Conservation (phyloP, 1,140 invertebrate species). For the Drosophila kohkoa region DNA sequence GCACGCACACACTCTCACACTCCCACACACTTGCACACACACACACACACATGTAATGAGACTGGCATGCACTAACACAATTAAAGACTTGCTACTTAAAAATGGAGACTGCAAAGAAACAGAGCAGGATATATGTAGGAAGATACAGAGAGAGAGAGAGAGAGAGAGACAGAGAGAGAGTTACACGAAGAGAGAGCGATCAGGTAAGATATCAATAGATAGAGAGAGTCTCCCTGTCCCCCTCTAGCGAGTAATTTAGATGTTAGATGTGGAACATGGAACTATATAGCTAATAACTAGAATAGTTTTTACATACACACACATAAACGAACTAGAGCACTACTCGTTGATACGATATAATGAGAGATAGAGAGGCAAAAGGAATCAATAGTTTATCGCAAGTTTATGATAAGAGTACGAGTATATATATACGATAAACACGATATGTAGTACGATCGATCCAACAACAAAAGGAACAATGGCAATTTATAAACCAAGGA, state of each 20-base stretch:
- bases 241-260: slow-evolving; percentile 1
- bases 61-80: slow-evolving; percentile 38
- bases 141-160: slow-evolving; percentile 29
- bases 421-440: slow-evolving; percentile 7
- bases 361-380: slow-evolving; percentile 37
- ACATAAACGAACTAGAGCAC: slow-evolving; percentile 62
- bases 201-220: neutral
- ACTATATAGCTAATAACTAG: slow-evolving; percentile 23
- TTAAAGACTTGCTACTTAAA: slow-evolving; percentile 13
- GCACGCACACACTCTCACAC: slow-evolving; percentile 20
- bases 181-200: slow-evolving; percentile 6
- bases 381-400: slow-evolving; percentile 44
- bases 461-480: slow-evolving; percentile 51
- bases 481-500: slow-evolving; percentile 37
- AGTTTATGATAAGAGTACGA: slow-evolving; percentile 36
- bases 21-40: slow-evolving; percentile 23
- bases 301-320: slow-evolving; percentile 39
- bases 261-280: slow-evolving; percentile 3
- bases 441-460: slow-evolving; percentile 50
- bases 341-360: slow-evolving; percentile 51
- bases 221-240: neutral
- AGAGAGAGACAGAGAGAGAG: slow-evolving; percentile 14
- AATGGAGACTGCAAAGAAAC: slow-evolving; percentile 1
- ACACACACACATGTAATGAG: slow-evolving; percentile 12
- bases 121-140: slow-evolving; percentile 5